Evolutionary conservation across 2,888 invertebrate species (phyloP).

Genomic region (Stenoptilia bipunctidactyla): DNA sequence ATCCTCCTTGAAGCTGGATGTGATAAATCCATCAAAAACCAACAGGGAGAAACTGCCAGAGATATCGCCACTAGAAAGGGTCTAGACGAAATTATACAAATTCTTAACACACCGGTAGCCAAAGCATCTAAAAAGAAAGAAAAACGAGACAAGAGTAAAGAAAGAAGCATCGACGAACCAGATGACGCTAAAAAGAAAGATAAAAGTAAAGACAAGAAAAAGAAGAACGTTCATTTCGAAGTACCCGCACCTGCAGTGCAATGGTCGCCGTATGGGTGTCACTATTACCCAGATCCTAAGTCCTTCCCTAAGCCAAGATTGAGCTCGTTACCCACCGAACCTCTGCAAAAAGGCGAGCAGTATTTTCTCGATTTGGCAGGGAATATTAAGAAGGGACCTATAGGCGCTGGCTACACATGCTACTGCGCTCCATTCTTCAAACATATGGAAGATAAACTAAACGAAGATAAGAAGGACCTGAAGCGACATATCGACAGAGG

Average conservation of each 20-base stretch:
- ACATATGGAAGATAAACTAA: conserved; percentile 87
- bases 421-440: conserved; percentile 94
- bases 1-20: conserved; percentile 91
- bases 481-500: conserved; percentile 84
- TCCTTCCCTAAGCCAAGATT: conserved; percentile 88
- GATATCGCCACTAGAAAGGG: conserved; percentile 93
- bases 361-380: conserved; percentile 95
- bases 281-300: conserved; percentile 88
- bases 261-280: conserved; percentile 94
- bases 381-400: conserved; percentile 94
- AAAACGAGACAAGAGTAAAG: conserved; percentile 60
- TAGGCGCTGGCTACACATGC: conserved; percentile 93
- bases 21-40: conserved; percentile 76
- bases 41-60: conserved; percentile 89
- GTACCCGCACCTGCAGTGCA: conserved; percentile 56
- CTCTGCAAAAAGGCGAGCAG: conserved; percentile 89
- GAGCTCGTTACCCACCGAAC: conserved; percentile 88
- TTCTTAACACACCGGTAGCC: conserved; percentile 73
- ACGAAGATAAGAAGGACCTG: conserved; percentile 83
- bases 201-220: conserved; percentile 51
- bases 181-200: conserved; percentile 54
- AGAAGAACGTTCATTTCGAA: conserved; percentile 71
- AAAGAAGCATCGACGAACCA: conserved; percentile 67
- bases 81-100: conserved; percentile 84
- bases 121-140: conserved; percentile 54